A percentile compares a stretch with the other conserved stretches of the same genome.
Conservation (phyloP, 2,888 invertebrate species). For the Drosophila percnosoma region DNA sequence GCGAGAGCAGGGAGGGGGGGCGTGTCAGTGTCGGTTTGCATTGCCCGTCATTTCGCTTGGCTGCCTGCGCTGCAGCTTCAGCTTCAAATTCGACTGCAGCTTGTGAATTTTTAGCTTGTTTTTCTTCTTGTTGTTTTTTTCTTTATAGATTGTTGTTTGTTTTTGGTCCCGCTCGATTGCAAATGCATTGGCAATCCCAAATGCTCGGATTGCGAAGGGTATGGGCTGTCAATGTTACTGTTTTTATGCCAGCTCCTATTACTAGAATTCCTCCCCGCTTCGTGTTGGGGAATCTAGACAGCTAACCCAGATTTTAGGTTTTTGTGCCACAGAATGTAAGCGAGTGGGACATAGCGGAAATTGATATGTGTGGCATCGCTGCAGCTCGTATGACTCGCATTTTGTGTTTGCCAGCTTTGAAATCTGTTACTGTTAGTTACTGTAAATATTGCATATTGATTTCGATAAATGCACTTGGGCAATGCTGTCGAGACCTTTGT, state of each 20-base stretch:
- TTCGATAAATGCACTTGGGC: constrained; percentile 30
- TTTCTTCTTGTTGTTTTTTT: constrained; percentile 22
- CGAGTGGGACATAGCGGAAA: constrained; percentile 22
- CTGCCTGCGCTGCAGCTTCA: constrained; percentile 46
- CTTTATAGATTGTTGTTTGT: constrained; percentile 17
- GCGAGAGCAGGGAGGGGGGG: constrained; percentile 23
- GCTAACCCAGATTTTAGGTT: constrained; percentile 76
- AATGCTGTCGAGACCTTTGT: constrained; percentile 10
- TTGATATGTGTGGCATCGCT: constrained; percentile 37
- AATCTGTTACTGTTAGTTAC: constrained; percentile 50
- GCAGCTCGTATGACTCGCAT: constrained; percentile 59
- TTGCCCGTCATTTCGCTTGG: constrained; percentile 53
- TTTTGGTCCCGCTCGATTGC: constrained; percentile 45
- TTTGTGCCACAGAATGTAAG: constrained; percentile 41
- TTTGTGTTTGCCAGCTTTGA: constrained; percentile 33
- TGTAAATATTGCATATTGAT: constrained; percentile 61
- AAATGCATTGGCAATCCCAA: constrained; percentile 72
- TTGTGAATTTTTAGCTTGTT: constrained; percentile 48
- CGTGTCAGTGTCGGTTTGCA: constrained; percentile 48
- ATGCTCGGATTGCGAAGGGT: constrained; percentile 40
- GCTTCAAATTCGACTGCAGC: constrained; percentile 22
- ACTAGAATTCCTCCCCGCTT: constrained; percentile 1
- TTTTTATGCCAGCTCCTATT: not conserved
- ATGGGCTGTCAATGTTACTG: constrained; percentile 40
- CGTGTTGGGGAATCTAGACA: constrained; percentile 54